Evolutionary conservation across 2,888 invertebrate species (phyloP).

Genomic region (Atethmia centrago): DNA sequence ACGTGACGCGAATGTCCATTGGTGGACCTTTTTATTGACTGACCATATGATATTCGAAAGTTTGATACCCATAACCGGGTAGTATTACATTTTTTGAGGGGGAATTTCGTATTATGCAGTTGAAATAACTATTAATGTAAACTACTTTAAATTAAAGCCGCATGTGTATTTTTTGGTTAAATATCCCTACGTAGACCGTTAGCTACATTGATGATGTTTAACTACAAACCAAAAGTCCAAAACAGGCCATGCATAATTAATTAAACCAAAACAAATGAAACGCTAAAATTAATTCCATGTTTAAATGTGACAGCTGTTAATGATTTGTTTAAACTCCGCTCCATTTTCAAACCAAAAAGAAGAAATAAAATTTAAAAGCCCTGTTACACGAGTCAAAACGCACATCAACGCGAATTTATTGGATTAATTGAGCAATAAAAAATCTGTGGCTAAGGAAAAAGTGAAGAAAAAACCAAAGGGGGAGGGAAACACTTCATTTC

Average conservation of each 20-base stretch:
- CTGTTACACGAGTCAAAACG: slow-evolving; percentile 73
- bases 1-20: slow-evolving; percentile 86
- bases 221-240: neutral
- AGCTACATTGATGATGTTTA: neutral
- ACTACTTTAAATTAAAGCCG: neutral
- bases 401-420: slow-evolving; percentile 78
- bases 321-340: slow-evolving; percentile 55
- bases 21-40: slow-evolving; percentile 86
- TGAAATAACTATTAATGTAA: slow-evolving; percentile 6
- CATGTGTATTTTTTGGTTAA: neutral
- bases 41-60: slow-evolving; percentile 77
- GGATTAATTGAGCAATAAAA: slow-evolving; percentile 88
- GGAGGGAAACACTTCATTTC: slow-evolving; percentile 89
- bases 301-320: slow-evolving; percentile 56
- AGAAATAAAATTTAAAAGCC: slow-evolving; percentile 73
- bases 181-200: neutral
- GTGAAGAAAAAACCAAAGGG: slow-evolving; percentile 68
- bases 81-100: slow-evolving; percentile 44
- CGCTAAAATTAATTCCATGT: slow-evolving; percentile 45
- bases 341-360: slow-evolving; percentile 52
- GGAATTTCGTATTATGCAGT: slow-evolving; percentile 15
- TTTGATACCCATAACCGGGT: slow-evolving; percentile 60
- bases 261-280: slow-evolving; percentile 30
- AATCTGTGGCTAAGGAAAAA: slow-evolving; percentile 76
- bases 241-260: neutral